phyloP scores from a whole-genome alignment of 2,797 vertebrate genomes.

The Liparis tanakae region DNA sequence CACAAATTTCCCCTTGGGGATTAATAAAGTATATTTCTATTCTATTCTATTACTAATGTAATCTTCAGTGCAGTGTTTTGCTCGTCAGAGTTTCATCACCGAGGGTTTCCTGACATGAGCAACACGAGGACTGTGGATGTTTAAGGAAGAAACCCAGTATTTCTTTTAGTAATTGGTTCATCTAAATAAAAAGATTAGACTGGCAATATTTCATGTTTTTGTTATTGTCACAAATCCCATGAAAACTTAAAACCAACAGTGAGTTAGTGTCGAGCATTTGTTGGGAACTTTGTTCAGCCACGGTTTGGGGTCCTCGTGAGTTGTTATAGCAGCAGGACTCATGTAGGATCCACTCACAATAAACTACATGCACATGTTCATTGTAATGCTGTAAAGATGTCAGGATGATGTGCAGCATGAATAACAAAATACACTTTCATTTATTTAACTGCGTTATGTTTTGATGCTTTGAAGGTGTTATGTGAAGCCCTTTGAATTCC shows the following conservation, averaged over 20 bases:
- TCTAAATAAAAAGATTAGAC: background rate
- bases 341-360: background rate
- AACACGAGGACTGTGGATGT: slow-evolving; percentile 46
- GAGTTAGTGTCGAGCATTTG: background rate
- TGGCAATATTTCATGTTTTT: slow-evolving; percentile 9
- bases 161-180: background rate
- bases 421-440: no score
- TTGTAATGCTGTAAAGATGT: background rate
- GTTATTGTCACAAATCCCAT: slow-evolving; percentile 3
- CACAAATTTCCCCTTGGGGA: no score
- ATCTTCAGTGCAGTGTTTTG: slow-evolving; percentile 51
- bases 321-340: no score
- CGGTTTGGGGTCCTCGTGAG: background rate
- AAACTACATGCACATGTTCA: background rate
- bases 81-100: slow-evolving; percentile 49
- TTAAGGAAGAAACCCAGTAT: background rate
- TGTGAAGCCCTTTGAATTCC: no score
- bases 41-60: slow-evolving; percentile 44
- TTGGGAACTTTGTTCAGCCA: background rate
- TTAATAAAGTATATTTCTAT: no score
- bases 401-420: no score
- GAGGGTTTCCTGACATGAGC: slow-evolving; percentile 27
- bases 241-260: background rate
- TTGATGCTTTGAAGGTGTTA: no score
- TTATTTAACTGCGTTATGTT: no score